Conservation (phyloP, 1,140 invertebrate species). For the Periplaneta americana region DNA sequence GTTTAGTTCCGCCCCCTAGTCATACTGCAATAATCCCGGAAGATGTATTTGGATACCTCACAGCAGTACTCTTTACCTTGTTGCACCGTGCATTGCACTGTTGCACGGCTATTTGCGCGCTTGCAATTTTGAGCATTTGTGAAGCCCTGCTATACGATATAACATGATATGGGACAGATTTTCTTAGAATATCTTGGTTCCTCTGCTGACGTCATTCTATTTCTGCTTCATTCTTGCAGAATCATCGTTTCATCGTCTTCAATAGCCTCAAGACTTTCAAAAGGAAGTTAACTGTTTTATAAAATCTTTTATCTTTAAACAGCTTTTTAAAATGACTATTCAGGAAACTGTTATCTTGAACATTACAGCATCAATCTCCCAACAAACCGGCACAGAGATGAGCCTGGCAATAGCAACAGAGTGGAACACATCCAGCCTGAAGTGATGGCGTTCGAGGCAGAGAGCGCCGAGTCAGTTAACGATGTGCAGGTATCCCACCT, state of each 20-base stretch:
- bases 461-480: conserved; percentile 17
- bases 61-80: too few relatives aligned
- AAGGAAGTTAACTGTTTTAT: neutral
- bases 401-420: conserved; percentile 2
- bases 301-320: neutral
- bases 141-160: neutral
- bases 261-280: neutral
- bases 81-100: too few relatives aligned
- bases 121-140: too few relatives aligned
- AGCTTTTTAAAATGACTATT: neutral
- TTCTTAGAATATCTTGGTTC: too few relatives aligned
- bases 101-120: too few relatives aligned
- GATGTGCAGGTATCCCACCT: conserved; percentile 18
- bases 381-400: neutral
- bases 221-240: neutral
- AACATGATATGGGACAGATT: neutral
- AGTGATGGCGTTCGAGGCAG: conserved; percentile 15
- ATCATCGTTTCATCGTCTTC: neutral
- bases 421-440: neutral
- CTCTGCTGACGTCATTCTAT: neutral
- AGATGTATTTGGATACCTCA: too few relatives aligned
- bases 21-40: too few relatives aligned
- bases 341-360: neutral
- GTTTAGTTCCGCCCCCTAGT: too few relatives aligned
- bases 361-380: conserved; percentile 15